phyloP scores from a whole-genome alignment of 2,113 vertebrate genomes.

The Isurus oxyrinchus region DNA sequence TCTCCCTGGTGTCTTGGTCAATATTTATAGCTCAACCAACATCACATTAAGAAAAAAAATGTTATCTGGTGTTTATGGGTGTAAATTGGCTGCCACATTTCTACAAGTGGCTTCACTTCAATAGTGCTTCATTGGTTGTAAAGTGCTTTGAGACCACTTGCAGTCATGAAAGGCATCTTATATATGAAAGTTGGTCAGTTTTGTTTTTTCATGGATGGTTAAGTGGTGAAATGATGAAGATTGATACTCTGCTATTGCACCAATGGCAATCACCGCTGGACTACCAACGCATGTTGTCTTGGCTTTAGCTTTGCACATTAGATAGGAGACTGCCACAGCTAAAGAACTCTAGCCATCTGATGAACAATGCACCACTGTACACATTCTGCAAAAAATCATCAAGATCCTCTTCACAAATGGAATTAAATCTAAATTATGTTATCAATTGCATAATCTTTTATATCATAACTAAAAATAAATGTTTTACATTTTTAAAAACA shows the following conservation, averaged over 20 bases:
- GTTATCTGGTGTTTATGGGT: background rate
- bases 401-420: background rate
- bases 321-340: background rate
- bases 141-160: background rate
- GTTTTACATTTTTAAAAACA: background rate
- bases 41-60: background rate
- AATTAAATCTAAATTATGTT: background rate
- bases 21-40: background rate
- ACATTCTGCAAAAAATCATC: background rate
- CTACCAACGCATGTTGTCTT: background rate
- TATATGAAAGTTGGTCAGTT: background rate
- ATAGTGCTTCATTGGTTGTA: background rate
- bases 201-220: background rate
- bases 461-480: background rate
- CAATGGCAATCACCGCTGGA: background rate
- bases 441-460: background rate
- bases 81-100: background rate
- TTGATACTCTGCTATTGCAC: background rate
- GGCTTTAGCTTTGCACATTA: background rate
- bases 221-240: background rate
- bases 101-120: background rate
- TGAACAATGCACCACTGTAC: background rate
- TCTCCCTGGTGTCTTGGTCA: background rate
- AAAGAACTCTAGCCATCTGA: background rate
- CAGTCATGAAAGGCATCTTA: background rate